These are phyloP conservation scores for Dastarcus helophoroides DNA, from an alignment of 2,888 invertebrate species.

Conservation along the genomic window DNA sequence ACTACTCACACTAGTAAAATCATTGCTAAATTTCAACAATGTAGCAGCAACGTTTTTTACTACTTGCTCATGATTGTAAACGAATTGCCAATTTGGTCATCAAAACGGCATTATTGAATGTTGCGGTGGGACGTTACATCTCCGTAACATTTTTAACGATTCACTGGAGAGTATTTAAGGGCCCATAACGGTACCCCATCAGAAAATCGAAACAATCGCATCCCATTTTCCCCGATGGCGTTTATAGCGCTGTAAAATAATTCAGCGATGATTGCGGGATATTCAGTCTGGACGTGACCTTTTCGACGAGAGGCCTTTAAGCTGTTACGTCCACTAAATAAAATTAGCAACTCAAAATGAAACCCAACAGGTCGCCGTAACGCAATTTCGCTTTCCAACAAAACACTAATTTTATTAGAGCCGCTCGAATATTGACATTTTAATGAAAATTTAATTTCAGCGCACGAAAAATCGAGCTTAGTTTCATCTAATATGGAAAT, in stretches of 20 bases:
- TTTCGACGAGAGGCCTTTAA: conserved; percentile 6
- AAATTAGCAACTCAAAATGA: conserved; percentile 17
- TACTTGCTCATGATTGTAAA: too few relatives aligned
- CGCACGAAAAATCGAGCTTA: conserved; percentile 20
- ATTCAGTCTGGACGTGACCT: conserved; percentile 22
- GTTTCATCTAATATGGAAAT: conserved; percentile 11
- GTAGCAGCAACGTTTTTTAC: too few relatives aligned
- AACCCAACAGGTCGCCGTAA: conserved; percentile 19
- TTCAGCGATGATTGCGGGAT: conserved; percentile 22
- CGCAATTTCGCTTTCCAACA: conserved; percentile 17
- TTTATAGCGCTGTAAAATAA: conserved; percentile 20
- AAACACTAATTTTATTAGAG: conserved; percentile 25
- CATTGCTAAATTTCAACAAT: too few relatives aligned
- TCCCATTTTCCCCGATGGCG: too few relatives aligned
- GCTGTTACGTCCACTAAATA: conserved; percentile 15
- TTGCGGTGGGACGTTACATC: too few relatives aligned
- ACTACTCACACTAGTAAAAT: too few relatives aligned
- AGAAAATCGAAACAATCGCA: too few relatives aligned
- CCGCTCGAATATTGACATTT: conserved; percentile 24
- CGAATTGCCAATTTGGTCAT: too few relatives aligned
- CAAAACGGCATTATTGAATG: too few relatives aligned
- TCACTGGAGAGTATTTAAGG: too few relatives aligned
- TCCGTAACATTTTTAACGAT: too few relatives aligned
- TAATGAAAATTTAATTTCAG: conserved; percentile 29
- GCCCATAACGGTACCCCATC: too few relatives aligned